phyloP scores from a whole-genome alignment of 2,888 invertebrate genomes.

The Lasioglossum marginatum region DNA sequence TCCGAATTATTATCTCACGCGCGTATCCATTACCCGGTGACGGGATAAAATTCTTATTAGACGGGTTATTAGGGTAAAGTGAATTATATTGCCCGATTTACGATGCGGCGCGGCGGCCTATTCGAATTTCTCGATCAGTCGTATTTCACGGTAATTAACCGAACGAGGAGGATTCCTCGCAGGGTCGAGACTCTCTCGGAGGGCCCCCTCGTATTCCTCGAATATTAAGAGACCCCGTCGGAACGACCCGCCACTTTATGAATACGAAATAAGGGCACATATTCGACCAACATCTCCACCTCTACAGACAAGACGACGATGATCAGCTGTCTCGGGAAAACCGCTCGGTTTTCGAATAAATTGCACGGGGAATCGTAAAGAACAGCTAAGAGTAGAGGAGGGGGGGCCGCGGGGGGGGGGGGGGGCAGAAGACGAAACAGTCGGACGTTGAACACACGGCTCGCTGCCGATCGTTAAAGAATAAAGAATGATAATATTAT shows the following conservation, averaged over 20 bases:
- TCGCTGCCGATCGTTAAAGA: slow-evolving; percentile 76
- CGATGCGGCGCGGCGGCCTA: slow-evolving; percentile 28
- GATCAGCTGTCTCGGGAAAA: slow-evolving; percentile 61
- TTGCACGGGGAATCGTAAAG: slow-evolving; percentile 68
- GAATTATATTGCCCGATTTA: slow-evolving; percentile 53
- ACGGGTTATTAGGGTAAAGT: slow-evolving; percentile 42
- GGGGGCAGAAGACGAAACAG: neutral
- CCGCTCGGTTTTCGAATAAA: slow-evolving; percentile 71
- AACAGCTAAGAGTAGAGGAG: slow-evolving; percentile 18
- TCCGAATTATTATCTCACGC: slow-evolving; percentile 22
- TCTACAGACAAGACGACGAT: neutral
- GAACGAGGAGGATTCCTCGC: slow-evolving; percentile 22
- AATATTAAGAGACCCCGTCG: slow-evolving; percentile 64
- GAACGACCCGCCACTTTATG: slow-evolving; percentile 62
- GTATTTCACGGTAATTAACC: slow-evolving; percentile 71
- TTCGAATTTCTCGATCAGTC: slow-evolving; percentile 61
- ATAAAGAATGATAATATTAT: slow-evolving; percentile 81
- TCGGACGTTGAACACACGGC: slow-evolving; percentile 36
- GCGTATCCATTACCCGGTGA: slow-evolving; percentile 2
- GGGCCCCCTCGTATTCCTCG: slow-evolving; percentile 52
- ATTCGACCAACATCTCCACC: neutral
- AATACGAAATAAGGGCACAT: slow-evolving; percentile 70
- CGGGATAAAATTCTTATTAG: slow-evolving; percentile 30
- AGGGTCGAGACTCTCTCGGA: slow-evolving; percentile 13
- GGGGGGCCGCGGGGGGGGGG: neutral